Conservation (phyloP, 1,140 invertebrate species). For the Zaprionus inermis region DNA sequence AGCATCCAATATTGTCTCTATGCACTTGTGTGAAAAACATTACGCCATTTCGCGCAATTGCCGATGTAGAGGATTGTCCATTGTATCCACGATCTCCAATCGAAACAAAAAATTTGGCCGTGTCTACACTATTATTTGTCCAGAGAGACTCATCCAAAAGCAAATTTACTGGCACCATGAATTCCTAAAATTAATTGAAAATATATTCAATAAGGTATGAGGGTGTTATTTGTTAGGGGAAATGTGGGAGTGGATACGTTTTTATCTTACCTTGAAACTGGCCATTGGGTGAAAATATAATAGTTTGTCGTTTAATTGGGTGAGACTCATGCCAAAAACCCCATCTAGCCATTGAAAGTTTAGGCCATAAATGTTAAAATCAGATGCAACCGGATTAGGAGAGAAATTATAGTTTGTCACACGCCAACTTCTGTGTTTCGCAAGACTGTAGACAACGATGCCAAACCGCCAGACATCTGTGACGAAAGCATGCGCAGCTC, state of each 20-base stretch:
- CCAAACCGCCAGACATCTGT: slow-evolving; percentile 92
- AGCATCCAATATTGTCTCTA: slow-evolving; percentile 90
- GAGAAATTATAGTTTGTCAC: slow-evolving; percentile 90
- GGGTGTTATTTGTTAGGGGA: neutral
- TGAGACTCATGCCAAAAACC: slow-evolving; percentile 90
- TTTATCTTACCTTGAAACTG: slow-evolving; percentile 85
- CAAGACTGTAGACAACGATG: slow-evolving; percentile 88
- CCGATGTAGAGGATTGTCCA: slow-evolving; percentile 90
- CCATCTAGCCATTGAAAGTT: slow-evolving; percentile 93
- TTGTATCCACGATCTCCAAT: slow-evolving; percentile 87
- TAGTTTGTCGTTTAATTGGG: slow-evolving; percentile 85
- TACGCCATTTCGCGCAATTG: slow-evolving; percentile 88
- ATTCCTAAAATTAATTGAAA: slow-evolving; percentile 85
- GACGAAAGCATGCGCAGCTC: slow-evolving; percentile 88
- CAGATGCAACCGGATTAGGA: slow-evolving; percentile 90
- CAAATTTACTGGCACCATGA: slow-evolving; percentile 88
- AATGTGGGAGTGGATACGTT: neutral
- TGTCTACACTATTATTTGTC: slow-evolving; percentile 83
- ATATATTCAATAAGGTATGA: neutral
- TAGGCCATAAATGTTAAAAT: slow-evolving; percentile 88
- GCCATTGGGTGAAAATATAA: slow-evolving; percentile 93
- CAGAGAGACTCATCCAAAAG: slow-evolving; percentile 86
- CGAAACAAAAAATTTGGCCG: slow-evolving; percentile 86
- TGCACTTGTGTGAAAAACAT: slow-evolving; percentile 92
- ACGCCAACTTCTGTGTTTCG: slow-evolving; percentile 88